Evolutionary conservation across 2,797 vertebrate genomes (phyloP).

Genomic region (Crotalus adamanteus): DNA sequence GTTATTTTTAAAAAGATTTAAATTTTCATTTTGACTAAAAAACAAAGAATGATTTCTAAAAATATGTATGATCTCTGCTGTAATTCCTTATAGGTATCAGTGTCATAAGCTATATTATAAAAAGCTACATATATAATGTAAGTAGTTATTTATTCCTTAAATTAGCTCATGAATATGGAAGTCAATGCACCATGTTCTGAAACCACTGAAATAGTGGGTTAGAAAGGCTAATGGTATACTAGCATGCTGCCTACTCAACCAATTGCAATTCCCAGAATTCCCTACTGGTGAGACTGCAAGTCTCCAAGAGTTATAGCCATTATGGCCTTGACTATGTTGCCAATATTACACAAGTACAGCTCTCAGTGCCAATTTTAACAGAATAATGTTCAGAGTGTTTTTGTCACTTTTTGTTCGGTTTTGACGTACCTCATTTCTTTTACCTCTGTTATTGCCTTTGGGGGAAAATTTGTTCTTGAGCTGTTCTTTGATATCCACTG

Average conservation of each 20-base stretch:
- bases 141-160: background rate
- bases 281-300: background rate
- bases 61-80: background rate
- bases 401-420: background rate
- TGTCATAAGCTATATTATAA: background rate
- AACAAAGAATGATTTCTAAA: background rate
- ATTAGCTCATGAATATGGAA: background rate
- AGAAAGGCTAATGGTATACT: background rate
- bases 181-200: background rate
- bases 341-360: background rate
- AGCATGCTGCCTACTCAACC: too few species aligned
- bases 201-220: background rate
- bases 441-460: background rate
- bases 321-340: background rate
- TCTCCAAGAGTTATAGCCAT: background rate
- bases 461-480: background rate
- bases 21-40: background rate
- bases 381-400: background rate
- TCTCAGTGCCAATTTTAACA: background rate
- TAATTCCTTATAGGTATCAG: background rate
- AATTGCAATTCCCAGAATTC: background rate
- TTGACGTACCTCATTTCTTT: background rate
- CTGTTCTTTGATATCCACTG: background rate
- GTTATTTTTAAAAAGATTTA: background rate
- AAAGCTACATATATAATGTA: background rate